A percentile compares a stretch with the other conserved stretches of the same genome.
phyloP scores from a whole-genome alignment of 2,113 vertebrate genomes.

The Heptranchias perlo region DNA sequence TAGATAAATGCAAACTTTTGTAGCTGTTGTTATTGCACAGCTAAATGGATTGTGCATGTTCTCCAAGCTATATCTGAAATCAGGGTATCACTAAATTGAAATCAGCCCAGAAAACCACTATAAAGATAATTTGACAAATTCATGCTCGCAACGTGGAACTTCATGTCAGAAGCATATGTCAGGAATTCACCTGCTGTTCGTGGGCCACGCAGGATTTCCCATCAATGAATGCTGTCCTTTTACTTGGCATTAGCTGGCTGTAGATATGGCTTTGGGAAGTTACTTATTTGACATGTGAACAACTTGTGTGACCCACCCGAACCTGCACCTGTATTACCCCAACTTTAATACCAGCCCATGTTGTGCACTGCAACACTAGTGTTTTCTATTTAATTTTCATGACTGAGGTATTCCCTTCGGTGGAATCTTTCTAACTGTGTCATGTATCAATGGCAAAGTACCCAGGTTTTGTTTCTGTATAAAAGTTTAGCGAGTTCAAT shows the following conservation, averaged over 20 bases:
- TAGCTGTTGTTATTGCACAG: too few relatives aligned
- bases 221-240: neutral
- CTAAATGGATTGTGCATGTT: too few relatives aligned
- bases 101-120: neutral
- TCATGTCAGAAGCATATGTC: neutral
- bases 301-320: neutral
- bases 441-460: neutral
- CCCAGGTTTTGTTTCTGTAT: neutral
- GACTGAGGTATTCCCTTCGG: neutral
- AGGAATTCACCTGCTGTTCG: neutral
- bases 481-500: neutral
- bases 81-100: neutral
- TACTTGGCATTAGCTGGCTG: neutral
- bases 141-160: neutral
- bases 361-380: neutral
- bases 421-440: neutral
- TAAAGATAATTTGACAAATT: neutral
- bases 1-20: too few relatives aligned
- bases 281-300: neutral
- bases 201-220: neutral
- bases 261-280: neutral
- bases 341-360: neutral
- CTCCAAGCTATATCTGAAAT: too few relatives aligned
- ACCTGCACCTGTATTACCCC: neutral
- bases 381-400: neutral